Evolutionary conservation across 2,113 vertebrate species (phyloP), one percentile per base, ranked within the genome.

Genomic region (Phoxinus phoxinus): DNA sequence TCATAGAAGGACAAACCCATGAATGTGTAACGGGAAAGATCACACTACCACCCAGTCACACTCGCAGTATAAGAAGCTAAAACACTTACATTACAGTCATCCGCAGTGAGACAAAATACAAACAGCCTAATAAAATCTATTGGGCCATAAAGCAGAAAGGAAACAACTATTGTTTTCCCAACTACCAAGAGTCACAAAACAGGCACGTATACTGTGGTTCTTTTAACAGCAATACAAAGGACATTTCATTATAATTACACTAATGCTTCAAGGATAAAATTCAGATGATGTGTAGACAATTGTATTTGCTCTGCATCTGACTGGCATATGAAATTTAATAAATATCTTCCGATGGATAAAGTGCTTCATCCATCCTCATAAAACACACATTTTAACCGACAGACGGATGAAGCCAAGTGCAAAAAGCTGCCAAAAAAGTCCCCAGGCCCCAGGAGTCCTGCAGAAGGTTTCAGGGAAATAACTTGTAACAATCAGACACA

Each of bases 401-500:
- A 19, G 84, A 79, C 10, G 44, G 25, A 59, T 67, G 32, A 74
- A 87, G 35, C 25, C 71, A 71, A 73, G 13, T 46, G 56, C 81
- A 27, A 51, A 63, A 56, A 74, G 84, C 30, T 81, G 56, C 6
- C 84, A 44, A 13, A 86, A 82, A 83, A 58, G 76, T 78, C 32
- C 19, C 44, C 13, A 37, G 27, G 72, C 53, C 25, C 51, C 80
- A 12, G 30, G 69, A 84, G 85, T 74, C 76, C 25, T 10, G 41
- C 71, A 61, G 65, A 79, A 56, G 71, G 61, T 80, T 86, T 88
- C 67, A 61, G 86, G 81, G 61, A 78, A 74, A 76, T 75, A 83
- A 67, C 84, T 87, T 74, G 69, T 78, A 88, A 73, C 65, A 46
- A 78, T 84, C 84, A 86, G 77, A 87, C 53, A 86, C 83, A 79